phyloP scores from a whole-genome alignment of 1,140 invertebrate genomes.

The Drosophila simulans region DNA sequence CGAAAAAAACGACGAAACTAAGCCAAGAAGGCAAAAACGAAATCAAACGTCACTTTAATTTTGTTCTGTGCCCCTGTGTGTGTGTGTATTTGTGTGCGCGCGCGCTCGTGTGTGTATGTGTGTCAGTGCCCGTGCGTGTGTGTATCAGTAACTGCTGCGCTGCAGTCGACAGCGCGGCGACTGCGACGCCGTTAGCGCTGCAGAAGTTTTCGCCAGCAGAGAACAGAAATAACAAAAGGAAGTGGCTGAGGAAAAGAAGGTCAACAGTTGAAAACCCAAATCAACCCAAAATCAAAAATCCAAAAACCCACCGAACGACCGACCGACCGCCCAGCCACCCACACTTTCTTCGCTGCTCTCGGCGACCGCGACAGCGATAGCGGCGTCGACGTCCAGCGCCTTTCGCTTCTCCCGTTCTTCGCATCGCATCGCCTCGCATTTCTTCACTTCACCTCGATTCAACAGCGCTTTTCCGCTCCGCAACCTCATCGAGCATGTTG shows the following conservation, averaged over 20 bases:
- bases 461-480: conserved; percentile 11
- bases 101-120: conserved; percentile 3
- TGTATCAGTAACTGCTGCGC: conserved; percentile 34
- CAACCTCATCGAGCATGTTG: conserved; percentile 62
- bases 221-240: conserved; percentile 8
- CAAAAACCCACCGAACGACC: neutral
- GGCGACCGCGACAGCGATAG: conserved; percentile 12
- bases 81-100: neutral
- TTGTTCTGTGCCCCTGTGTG: conserved; percentile 15
- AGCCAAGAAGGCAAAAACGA: conserved; percentile 17
- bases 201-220: conserved; percentile 33
- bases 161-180: conserved; percentile 31
- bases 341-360: conserved; percentile 1
- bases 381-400: conserved; percentile 58
- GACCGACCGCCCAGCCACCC: conserved; percentile 3
- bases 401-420: conserved; percentile 70
- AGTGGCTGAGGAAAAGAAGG: conserved; percentile 56
- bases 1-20: conserved; percentile 14
- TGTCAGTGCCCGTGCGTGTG: conserved; percentile 4
- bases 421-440: neutral
- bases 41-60: conserved; percentile 17
- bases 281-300: neutral
- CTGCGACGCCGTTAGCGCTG: conserved; percentile 32
- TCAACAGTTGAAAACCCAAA: conserved; percentile 41
- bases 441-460: conserved; percentile 1